Evolutionary conservation across 2,888 invertebrate genomes (phyloP), one percentile per base, ranked within the genome.

Genomic region (Chymomyza caudatula): DNA sequence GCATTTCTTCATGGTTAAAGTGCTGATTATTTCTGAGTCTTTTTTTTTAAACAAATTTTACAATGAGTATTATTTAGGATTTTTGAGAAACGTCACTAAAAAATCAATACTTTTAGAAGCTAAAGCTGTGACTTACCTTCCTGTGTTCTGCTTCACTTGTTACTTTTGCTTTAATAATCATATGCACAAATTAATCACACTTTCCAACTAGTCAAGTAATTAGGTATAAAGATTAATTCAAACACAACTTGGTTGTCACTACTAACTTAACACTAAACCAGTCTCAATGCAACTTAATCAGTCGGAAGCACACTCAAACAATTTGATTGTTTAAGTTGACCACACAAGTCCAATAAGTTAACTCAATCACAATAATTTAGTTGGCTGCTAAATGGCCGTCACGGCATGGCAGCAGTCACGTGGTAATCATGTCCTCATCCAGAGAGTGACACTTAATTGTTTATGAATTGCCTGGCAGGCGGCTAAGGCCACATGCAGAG

Each of bases 341-440:
- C 56, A 47, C 23, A 42, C n/a, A 71, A 76, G 65, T 63, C 49
- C 58, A 55, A 56, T 6, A 71, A 74, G 68, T 82, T 79, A 75
- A 79, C 73, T 85, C 60, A 79, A 79, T 85, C 80, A 79, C 80
- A 83, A 70, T 79, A 69, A 77, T 67, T 72, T 67, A 67, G 69
- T 71, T 71, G 62, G 51, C 61, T 37, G 52, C 64, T 62, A 74
- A 59, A 68, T 65, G 63, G 47, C 60, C 51, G 11, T 22, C 52
- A 47, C 51, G 60, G 55, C 58, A 57, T 61, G 61, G 60, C 53
- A 19, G 20, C n/a, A 25, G 6, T 22, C 23, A 61, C 25, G 59
- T 63, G 51, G 19, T 37, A 54, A 59, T 56, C 17, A 63, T 37
- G 29, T 37, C 29, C 29, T 37, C 29, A 37, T 11, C 29, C 29